These are phyloP conservation scores for Lophura nycthemera DNA, from an alignment of 2,113 vertebrate genomes.

Conservation along the genomic window DNA sequence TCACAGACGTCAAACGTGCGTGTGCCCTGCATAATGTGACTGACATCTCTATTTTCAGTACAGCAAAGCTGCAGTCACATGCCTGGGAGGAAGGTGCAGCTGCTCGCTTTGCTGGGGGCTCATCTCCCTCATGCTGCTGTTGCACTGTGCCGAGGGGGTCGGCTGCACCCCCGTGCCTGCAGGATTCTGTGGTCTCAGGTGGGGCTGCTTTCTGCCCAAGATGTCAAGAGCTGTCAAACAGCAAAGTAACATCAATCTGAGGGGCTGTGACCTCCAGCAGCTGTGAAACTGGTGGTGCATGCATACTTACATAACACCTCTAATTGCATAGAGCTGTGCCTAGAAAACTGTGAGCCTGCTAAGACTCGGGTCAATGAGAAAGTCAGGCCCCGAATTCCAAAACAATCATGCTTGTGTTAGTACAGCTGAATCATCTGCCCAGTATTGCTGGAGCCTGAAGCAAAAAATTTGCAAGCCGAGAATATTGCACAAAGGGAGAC, in stretches of 20 bases:
- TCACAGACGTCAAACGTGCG: not conserved
- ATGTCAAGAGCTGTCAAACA: not conserved
- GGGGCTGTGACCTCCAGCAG: not conserved
- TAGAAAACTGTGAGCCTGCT: not conserved
- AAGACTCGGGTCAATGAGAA: not conserved
- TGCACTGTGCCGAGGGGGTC: accelerated
- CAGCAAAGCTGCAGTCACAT: not conserved
- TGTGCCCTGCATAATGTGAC: conserved; percentile 24
- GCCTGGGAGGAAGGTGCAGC: not conserved
- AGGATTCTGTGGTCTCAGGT: not conserved
- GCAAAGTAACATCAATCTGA: not conserved
- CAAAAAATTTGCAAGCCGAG: conserved; percentile 24
- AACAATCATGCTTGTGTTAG: not conserved
- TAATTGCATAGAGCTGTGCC: not conserved
- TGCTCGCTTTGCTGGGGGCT: not conserved
- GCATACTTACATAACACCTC: too few species aligned
- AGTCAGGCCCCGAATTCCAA: not conserved
- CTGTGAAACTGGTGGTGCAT: not conserved
- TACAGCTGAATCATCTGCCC: not conserved
- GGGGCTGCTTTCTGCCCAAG: not conserved
- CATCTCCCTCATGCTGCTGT: accelerated
- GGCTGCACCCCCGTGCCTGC: accelerated
- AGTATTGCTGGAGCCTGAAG: not conserved
- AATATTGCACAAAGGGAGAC: not conserved
- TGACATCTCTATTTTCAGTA: conserved; percentile 48